Conservation (phyloP, 2,797 vertebrate species). For the Hybognathus amarus region DNA sequence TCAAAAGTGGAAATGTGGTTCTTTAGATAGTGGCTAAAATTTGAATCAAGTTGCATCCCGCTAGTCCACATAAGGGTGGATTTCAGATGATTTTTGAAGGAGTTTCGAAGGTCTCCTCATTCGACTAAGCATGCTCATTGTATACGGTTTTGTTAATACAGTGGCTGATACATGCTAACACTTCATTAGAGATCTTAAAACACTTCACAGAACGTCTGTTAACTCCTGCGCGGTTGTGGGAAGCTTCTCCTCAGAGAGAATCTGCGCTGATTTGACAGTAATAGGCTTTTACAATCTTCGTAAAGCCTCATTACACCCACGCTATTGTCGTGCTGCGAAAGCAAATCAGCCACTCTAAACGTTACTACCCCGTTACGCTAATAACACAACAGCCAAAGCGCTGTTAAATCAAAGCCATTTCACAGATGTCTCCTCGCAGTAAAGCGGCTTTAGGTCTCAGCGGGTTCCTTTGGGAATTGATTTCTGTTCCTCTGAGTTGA, state of each 20-base stretch:
- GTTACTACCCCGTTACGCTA: slow-evolving; percentile 40
- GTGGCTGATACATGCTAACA: slow-evolving; percentile 9
- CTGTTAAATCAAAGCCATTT: slow-evolving; percentile 57
- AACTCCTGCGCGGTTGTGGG: slow-evolving; percentile 10
- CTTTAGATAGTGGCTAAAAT: not conserved
- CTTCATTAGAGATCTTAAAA: slow-evolving; percentile 30
- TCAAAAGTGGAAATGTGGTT: slow-evolving; percentile 2
- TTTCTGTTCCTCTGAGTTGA: slow-evolving; percentile 52
- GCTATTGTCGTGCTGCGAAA: slow-evolving; percentile 44
- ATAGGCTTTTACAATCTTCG: slow-evolving; percentile 50
- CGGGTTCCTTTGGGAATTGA: slow-evolving; percentile 47
- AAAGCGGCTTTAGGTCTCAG: slow-evolving; percentile 66
- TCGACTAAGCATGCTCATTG: not conserved
- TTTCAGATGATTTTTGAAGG: slow-evolving; percentile 2
- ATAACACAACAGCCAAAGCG: slow-evolving; percentile 37
- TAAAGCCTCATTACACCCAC: slow-evolving; percentile 49
- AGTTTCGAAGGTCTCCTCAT: not conserved
- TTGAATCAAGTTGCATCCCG: not conserved
- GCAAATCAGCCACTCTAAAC: slow-evolving; percentile 44
- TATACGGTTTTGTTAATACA: not conserved
- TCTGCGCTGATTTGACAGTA: slow-evolving; percentile 48
- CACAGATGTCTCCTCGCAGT: slow-evolving; percentile 55
- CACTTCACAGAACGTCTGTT: slow-evolving; percentile 37
- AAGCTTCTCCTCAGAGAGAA: slow-evolving; percentile 36
- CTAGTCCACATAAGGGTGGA: not conserved